These are phyloP conservation scores for Boloria euphrosyne DNA, from an alignment of 2,888 invertebrate species.

Conservation along the genomic window DNA sequence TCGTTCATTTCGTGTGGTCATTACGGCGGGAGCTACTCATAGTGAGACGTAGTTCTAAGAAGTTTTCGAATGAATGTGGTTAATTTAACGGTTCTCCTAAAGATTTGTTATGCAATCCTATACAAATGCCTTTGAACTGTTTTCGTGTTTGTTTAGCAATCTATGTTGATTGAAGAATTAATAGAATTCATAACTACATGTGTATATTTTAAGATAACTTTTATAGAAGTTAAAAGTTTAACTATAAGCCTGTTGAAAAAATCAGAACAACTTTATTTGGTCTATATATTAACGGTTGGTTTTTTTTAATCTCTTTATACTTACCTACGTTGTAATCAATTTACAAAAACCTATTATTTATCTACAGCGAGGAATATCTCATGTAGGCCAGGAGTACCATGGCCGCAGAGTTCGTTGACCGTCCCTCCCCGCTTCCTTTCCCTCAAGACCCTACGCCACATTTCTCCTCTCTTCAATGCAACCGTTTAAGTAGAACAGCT, in stretches of 20 bases:
- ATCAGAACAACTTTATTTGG: background rate
- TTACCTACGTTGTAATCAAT: background rate
- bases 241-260: no score
- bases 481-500: conserved; percentile 53
- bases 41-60: conserved; percentile 59
- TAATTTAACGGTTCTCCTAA: conserved; percentile 65
- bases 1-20: conserved; percentile 37
- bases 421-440: conserved; percentile 50
- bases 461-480: conserved; percentile 64
- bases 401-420: conserved; percentile 70
- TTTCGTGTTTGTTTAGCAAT: conserved; percentile 24
- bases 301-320: background rate
- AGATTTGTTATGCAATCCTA: conserved; percentile 59
- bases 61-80: conserved; percentile 68
- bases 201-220: no score
- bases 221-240: no score
- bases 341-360: background rate
- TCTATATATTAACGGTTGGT: background rate
- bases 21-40: conserved; percentile 47
- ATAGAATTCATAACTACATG: background rate
- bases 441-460: conserved; percentile 65
- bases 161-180: conserved; percentile 8
- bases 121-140: conserved; percentile 50
- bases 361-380: conserved; percentile 15
- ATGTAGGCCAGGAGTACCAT: conserved; percentile 77